Percentiles rank a stretch among this genome's conserved stretches.
Conservation (phyloP, 2,888 invertebrate species). For the Phlogophora meticulosa region DNA sequence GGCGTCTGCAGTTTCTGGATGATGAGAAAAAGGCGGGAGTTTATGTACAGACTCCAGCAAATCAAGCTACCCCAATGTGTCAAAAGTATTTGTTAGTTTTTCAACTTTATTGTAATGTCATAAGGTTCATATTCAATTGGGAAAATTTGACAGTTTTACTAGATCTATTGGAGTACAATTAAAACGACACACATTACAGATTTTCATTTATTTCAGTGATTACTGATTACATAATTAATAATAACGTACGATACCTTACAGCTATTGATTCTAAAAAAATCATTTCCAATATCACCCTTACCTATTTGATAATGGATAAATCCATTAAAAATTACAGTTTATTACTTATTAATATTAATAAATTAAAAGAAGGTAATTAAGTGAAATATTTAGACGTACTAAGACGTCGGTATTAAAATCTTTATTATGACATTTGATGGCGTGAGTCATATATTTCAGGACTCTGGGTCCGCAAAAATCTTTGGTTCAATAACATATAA, state of each 20-base stretch:
- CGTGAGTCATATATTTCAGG: constrained; percentile 49
- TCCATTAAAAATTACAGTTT: constrained; percentile 88
- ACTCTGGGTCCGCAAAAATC: constrained; percentile 60
- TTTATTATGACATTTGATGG: constrained; percentile 63
- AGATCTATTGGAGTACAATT: constrained; percentile 42
- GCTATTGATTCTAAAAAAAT: constrained; percentile 91
- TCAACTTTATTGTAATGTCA: no score
- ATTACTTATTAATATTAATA: constrained; percentile 66
- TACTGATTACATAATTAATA: constrained; percentile 90
- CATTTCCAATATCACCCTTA: constrained; percentile 91
- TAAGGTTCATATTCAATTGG: no score
- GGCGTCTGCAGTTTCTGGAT: no score
- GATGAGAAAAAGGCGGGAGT: no score
- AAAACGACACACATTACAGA: constrained; percentile 76
- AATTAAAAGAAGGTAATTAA: constrained; percentile 63
- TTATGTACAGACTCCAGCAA: no score
- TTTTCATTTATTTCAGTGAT: constrained; percentile 90
- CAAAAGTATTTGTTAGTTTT: no score
- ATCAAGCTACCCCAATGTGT: no score
- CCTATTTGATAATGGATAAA: constrained; percentile 88
- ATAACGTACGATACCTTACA: constrained; percentile 90
- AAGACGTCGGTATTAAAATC: constrained; percentile 54
- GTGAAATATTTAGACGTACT: constrained; percentile 62
- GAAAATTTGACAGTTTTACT: no score
- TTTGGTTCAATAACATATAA: constrained; percentile 72